Evolutionary conservation across 1,140 invertebrate genomes (phyloP).

Genomic region (Drosophila melanica): DNA sequence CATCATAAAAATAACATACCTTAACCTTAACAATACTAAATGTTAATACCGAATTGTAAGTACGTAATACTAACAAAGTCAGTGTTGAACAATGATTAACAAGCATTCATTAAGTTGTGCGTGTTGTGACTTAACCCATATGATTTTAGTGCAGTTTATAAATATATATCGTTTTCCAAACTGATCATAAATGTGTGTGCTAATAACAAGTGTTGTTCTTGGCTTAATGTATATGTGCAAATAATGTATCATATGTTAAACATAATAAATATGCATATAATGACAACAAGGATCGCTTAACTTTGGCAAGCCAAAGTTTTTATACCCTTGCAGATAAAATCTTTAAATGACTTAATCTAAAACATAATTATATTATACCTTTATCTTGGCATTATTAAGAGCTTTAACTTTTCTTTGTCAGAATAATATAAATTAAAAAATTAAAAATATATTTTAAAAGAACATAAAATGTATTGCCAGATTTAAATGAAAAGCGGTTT

Average conservation of each 20-base stretch:
- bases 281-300: background rate
- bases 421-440: too few relatives aligned
- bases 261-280: conserved; percentile 14
- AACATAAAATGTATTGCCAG: too few relatives aligned
- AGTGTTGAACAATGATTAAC: conserved; percentile 28
- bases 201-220: conserved; percentile 48
- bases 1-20: background rate
- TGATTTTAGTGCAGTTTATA: conserved; percentile 40
- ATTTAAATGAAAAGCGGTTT: too few relatives aligned
- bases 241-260: conserved; percentile 35
- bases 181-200: conserved; percentile 8
- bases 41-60: conserved; percentile 33
- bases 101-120: conserved; percentile 40
- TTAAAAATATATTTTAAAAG: too few relatives aligned
- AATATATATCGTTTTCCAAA: background rate
- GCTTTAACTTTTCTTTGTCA: too few relatives aligned
- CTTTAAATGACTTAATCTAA: too few relatives aligned
- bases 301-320: conserved; percentile 17
- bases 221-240: conserved; percentile 31
- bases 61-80: conserved; percentile 39
- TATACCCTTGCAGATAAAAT: conserved; percentile 4
- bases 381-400: too few relatives aligned
- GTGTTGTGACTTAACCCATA: conserved; percentile 51
- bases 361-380: too few relatives aligned
- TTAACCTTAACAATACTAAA: background rate